These are phyloP conservation scores for Polypterus senegalus DNA, from an alignment of 2,113 vertebrate species.

Conservation along the genomic window DNA sequence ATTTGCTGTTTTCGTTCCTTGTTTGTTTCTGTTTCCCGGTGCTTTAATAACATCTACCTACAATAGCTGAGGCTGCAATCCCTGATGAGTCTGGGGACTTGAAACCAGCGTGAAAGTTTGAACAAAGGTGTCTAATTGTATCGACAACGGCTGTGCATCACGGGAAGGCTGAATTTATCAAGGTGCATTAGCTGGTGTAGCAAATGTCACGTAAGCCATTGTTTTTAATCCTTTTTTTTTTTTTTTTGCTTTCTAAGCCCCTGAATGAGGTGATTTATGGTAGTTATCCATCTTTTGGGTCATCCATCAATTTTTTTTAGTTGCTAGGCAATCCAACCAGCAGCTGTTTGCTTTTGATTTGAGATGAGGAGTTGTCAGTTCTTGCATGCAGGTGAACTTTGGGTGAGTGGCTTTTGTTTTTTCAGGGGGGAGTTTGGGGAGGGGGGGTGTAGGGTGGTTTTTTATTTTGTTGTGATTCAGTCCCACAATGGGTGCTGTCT, in stretches of 20 bases:
- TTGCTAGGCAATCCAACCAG: constrained; percentile 94
- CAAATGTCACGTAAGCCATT: constrained; percentile 64
- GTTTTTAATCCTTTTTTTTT: constrained; percentile 52
- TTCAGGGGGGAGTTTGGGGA: too few species aligned
- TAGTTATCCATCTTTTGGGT: constrained; percentile 94
- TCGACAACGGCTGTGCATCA: constrained; percentile 35
- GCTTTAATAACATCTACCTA: constrained; percentile 29
- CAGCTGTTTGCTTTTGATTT: constrained; percentile 87
- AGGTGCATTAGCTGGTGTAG: constrained; percentile 60
- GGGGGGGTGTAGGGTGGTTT: too few species aligned
- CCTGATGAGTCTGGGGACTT: constrained; percentile 29
- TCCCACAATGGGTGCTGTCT: too few species aligned
- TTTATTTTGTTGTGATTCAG: too few species aligned
- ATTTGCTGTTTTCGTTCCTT: constrained; percentile 1
- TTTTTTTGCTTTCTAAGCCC: constrained; percentile 29
- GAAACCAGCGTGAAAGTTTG: constrained; percentile 31
- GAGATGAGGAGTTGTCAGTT: constrained; percentile 75
- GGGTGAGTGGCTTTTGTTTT: constrained; percentile 35
- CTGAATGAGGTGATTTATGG: constrained; percentile 88
- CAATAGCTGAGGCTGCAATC: constrained; percentile 30
- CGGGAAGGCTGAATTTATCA: constrained; percentile 60
- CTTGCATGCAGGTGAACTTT: constrained; percentile 64
- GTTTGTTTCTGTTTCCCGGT: constrained; percentile 8
- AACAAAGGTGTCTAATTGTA: constrained; percentile 50
- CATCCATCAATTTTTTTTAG: constrained; percentile 82